These are phyloP conservation scores for Orbicella faveolata DNA, from an alignment of 64 coral and sea anemone genomes.

Conservation along the genomic window DNA sequence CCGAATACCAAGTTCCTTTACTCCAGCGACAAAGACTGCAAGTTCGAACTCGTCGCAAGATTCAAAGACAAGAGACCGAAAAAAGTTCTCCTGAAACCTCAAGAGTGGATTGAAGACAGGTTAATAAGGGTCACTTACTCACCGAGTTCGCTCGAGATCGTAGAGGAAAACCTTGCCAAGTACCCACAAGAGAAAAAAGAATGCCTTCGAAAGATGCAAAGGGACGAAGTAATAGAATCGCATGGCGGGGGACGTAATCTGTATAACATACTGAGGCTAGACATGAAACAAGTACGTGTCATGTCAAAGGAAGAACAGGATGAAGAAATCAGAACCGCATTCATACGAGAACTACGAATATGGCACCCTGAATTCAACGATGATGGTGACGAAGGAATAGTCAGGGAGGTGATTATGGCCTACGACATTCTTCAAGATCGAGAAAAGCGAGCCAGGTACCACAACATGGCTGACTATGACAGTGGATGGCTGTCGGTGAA, in stretches of 20 bases:
- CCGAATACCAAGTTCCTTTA: constrained; percentile 6
- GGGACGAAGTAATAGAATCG: constrained; percentile 31
- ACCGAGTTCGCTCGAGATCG: background rate
- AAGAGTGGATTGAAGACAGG: background rate
- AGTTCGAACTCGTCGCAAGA: background rate
- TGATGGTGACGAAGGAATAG: constrained; percentile 36
- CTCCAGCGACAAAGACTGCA: background rate
- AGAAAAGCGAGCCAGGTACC: constrained; percentile 52
- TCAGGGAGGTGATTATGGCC: constrained; percentile 46
- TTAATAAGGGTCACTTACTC: background rate
- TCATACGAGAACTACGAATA: constrained; percentile 15
- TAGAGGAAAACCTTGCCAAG: background rate
- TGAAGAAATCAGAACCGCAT: constrained; percentile 39
- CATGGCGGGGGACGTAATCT: constrained; percentile 28
- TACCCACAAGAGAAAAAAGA: constrained; percentile 12
- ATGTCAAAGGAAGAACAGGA: constrained; percentile 7
- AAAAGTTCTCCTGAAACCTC: constrained; percentile 12
- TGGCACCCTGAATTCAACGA: constrained; percentile 54
- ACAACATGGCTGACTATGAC: constrained; percentile 58
- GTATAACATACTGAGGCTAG: constrained; percentile 49
- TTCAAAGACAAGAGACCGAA: background rate
- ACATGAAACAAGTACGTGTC: constrained; percentile 54
- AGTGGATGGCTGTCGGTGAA: constrained; percentile 37
- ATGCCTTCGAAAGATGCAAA: constrained; percentile 47
- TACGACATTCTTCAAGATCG: constrained; percentile 36